phyloP scores from a whole-genome alignment of 2,888 invertebrate genomes.

The Pyrrhosoma nymphula region DNA sequence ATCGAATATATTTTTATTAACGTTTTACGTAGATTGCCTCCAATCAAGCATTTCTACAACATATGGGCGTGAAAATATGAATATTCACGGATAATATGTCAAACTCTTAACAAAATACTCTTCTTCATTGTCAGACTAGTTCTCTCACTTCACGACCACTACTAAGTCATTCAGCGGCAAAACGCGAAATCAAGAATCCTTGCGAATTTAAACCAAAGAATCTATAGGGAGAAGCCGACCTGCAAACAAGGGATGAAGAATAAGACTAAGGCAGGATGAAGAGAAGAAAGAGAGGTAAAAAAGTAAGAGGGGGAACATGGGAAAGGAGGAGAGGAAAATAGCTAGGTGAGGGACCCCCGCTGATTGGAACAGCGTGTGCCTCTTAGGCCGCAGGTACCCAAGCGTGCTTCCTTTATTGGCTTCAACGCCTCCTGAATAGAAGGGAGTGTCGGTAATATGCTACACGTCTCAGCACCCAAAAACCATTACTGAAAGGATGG shows the following conservation, averaged over 20 bases:
- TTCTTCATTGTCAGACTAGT: too few species aligned
- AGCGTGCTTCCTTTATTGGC: slow-evolving; percentile 40
- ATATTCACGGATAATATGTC: too few species aligned
- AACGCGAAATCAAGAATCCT: not conserved
- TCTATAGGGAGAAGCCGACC: not conserved
- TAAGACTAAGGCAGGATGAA: not conserved
- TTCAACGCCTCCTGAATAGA: slow-evolving; percentile 45
- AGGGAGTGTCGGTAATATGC: slow-evolving; percentile 49
- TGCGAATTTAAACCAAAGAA: not conserved
- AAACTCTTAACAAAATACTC: too few species aligned
- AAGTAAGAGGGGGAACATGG: not conserved
- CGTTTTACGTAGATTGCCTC: too few species aligned
- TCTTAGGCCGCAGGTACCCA: slow-evolving; percentile 12
- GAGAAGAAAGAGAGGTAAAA: not conserved
- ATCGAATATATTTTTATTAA: too few species aligned
- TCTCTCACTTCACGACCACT: too few species aligned
- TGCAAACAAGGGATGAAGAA: not conserved
- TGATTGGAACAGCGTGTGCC: slow-evolving; percentile 37
- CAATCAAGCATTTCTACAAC: too few species aligned
- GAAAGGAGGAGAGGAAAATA: not conserved
- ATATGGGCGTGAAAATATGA: too few species aligned
- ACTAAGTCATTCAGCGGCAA: too few species aligned
- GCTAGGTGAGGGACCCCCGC: slow-evolving; percentile 34
- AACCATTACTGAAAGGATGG: slow-evolving; percentile 42
- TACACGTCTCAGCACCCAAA: slow-evolving; percentile 34